Base-by-base conservation (phyloP, 2,797 vertebrate species). In the Alectoris magna region DNA sequence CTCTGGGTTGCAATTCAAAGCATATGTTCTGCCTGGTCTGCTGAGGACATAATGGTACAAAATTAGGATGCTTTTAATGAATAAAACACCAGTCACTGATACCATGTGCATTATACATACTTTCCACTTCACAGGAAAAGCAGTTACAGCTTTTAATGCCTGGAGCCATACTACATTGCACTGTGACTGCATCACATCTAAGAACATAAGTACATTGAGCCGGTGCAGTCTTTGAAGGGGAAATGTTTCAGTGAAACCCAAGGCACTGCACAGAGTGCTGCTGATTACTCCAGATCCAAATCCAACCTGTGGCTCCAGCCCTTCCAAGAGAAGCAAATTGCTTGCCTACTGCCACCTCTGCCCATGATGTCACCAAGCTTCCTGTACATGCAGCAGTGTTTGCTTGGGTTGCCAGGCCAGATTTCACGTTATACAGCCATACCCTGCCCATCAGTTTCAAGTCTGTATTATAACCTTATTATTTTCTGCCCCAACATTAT, bases 41-140 rank as follows among this genome's bases (percentile, higher is more conserved):
- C 91, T 64, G 82, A 86, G 87, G 82, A 93, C 82, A 76, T 58
- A 73, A 94, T 1, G 1, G 84, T 58, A 90, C 56, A 90, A 86
- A 93, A 92, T 70, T 41, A 91, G 88, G 92, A 95, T 93, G 87
- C 91, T 60, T 95, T 95, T 96, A 96, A 95, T 95, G 92, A 95
- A 95, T 96, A 96, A 94, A 96, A 93, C 93, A 96, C 92, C 76
- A 96, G 93, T 84, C 82, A 89, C 60, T 73, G 93, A 95, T 90
- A 95, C 68, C 82, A 48, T 14, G 82, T 76, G 67, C 84, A 84
- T 93, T 93, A 92, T 88, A 88, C 82, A 91, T 86, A 88, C 87
- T 95, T 96, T 94, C 91, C 89, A 88, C 76, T 94, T 88, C 92
- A 88, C 51, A 36, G 23, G 76, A 77, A 89, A 76, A 93, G 91